These are phyloP conservation scores for Xanthia togata DNA, from an alignment of 2,888 invertebrate species.

Conservation along the genomic window DNA sequence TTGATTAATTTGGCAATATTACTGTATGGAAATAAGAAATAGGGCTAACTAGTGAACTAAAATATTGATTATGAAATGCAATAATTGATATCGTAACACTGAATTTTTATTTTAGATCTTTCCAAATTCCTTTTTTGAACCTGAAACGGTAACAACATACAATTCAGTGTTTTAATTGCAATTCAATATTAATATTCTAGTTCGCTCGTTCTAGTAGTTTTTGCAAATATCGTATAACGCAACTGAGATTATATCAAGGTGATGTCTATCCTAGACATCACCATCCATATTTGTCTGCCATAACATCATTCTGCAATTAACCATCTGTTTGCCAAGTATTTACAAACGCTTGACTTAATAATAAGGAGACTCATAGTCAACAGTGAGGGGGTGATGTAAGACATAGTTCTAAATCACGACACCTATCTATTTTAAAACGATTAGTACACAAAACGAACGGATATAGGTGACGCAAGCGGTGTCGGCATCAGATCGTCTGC, in stretches of 20 bases:
- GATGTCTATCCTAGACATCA: neutral
- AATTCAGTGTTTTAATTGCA: no score
- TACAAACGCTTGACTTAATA: neutral
- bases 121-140: no score
- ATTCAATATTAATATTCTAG: no score
- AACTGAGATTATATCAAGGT: neutral
- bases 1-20: no score
- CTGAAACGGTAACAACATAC: no score
- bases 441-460: constrained; percentile 36
- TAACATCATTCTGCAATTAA: neutral
- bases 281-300: neutral
- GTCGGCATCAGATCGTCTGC: constrained; percentile 45
- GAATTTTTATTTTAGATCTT: no score
- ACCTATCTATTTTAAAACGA: constrained; percentile 33
- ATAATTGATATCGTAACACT: no score
- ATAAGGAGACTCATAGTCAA: neutral
- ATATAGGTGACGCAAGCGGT: constrained; percentile 54
- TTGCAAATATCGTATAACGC: no score
- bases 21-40: no score
- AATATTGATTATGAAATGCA: no score
- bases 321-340: neutral
- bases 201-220: no score
- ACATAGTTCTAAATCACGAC: constrained; percentile 9
- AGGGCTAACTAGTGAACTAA: no score
- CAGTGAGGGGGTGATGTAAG: neutral